Evolutionary conservation across 2,888 invertebrate species (phyloP).

Genomic region (Isoperla grammatica): DNA sequence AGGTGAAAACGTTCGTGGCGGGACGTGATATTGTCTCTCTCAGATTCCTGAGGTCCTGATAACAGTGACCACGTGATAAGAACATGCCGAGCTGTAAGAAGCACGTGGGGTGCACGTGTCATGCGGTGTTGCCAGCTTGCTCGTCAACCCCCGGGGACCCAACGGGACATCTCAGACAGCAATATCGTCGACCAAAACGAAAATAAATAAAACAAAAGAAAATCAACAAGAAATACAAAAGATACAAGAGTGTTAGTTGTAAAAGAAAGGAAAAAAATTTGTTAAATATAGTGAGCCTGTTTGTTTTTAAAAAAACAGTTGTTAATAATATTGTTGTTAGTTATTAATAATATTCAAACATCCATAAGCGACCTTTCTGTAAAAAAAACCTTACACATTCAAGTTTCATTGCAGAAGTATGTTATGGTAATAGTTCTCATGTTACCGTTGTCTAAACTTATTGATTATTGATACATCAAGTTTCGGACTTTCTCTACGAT

Average conservation of each 20-base stretch:
- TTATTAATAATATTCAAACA: slow-evolving; percentile 20
- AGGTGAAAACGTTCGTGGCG: not conserved
- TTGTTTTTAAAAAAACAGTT: slow-evolving; percentile 35
- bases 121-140: no score
- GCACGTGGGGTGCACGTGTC: no score
- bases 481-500: no score
- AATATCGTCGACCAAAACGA: slow-evolving; percentile 4
- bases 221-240: slow-evolving; percentile 1
- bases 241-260: slow-evolving; percentile 16
- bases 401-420: not conserved
- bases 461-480: no score
- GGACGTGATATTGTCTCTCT: not conserved
- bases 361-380: slow-evolving; percentile 21
- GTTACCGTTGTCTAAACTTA: not conserved
- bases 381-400: not conserved
- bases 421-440: not conserved
- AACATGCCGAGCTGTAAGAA: no score
- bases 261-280: slow-evolving; percentile 17
- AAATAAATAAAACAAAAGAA: slow-evolving; percentile 8
- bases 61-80: not conserved
- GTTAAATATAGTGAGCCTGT: slow-evolving; percentile 33
- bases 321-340: slow-evolving; percentile 33
- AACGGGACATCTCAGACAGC: not conserved
- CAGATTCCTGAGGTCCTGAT: not conserved
- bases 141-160: no score